Percentiles rank a stretch among this genome's conserved stretches.
These are phyloP conservation scores for Aphis craccivora DNA, from an alignment of 1,140 invertebrate species.

Conservation along the genomic window DNA sequence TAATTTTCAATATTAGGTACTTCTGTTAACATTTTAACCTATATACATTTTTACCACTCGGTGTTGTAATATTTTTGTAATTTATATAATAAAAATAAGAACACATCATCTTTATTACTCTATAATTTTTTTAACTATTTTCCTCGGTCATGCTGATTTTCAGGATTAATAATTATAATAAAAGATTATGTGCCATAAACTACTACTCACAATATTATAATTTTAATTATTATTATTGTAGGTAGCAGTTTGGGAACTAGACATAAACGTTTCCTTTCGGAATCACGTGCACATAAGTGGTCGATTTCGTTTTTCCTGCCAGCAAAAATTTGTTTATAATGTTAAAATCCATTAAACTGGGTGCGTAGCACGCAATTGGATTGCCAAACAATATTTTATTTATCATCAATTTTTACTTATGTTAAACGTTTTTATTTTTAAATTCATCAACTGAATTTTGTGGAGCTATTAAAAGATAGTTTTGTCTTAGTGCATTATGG, in stretches of 20 bases:
- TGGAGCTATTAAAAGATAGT: not conserved
- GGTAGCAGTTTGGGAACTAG: not conserved
- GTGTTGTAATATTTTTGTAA: no score
- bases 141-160: not conserved
- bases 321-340: slow-evolving; percentile 41
- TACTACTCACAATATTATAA: not conserved
- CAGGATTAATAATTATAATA: not conserved
- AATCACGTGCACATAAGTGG: not conserved
- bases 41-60: no score
- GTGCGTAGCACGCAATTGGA: no score
- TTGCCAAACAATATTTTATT: not conserved
- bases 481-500: not conserved
- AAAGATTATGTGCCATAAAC: not conserved
- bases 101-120: no score
- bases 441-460: not conserved
- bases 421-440: not conserved
- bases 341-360: not conserved
- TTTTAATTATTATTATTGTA: not conserved
- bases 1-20: no score
- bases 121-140: not conserved
- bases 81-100: no score
- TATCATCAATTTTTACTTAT: not conserved
- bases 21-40: no score
- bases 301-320: not conserved
- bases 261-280: not conserved